Base-by-base conservation (phyloP, 2,797 vertebrate genomes). In the Lepilemur septentrionalis region DNA sequence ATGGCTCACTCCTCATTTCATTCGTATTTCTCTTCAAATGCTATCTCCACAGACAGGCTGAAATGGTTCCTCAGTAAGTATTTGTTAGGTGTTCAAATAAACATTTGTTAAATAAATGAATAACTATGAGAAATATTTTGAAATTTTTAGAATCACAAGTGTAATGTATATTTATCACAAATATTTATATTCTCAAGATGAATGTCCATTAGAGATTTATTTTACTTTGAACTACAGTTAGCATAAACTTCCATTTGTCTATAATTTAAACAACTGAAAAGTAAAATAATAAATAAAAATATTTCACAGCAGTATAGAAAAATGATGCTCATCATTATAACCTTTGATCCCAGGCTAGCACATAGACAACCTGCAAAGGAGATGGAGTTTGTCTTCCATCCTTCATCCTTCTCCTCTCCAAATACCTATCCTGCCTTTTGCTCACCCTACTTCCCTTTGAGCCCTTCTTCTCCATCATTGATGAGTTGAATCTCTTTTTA, bases 131-230 rank as follows among this genome's bases (percentile, higher is more conserved):
- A 95, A 93, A 92, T 82, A 82, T 50, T 92, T 73, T 38, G 18
- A 82, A 78, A 57, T 81, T 80, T 87, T 82, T 86, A 2, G 35
- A 82, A 22, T 80, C 28, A 75, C 35, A 48, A n/a, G 38, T 65
- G 15, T 80, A 81, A 43, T 30, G 2, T 50, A 72, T 79, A 72
- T 67, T 78, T 80, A 65, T 28, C 28, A 23, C 22, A 87, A 92
- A 92, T 55, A 78, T 65, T 89, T 80, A 23, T 82, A 83, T 50
- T 90, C 14, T 95, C 72, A 82, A 89, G 61, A 82, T 91, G 87
- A 88, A 48, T 73, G 11, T 20, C 70, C 63, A 63, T 72, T 88
- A 73, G 10, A 83, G 38, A 70, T 88, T 93, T 55, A 59, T 76
- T 89, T 72, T 89, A 72, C 41, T 81, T 91, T 67, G 61, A 78